These are phyloP conservation scores for Temnopleurus reevesii DNA, from an alignment of 53 echinoderm and acorn worm genomes.

Conservation along the genomic window DNA sequence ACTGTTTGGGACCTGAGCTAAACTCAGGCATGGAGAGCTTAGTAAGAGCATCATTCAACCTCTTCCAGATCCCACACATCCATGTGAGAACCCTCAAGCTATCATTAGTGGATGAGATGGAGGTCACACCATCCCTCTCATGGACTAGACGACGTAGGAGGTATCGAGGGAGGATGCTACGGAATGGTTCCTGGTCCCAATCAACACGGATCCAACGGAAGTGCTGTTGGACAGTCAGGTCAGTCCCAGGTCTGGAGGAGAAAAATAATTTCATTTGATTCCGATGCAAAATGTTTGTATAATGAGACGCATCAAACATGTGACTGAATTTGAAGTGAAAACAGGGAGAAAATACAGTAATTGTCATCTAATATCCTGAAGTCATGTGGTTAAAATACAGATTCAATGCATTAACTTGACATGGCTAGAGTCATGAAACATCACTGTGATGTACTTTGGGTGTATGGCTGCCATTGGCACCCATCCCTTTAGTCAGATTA, in stretches of 20 bases:
- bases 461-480: too few relatives aligned
- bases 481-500: too few relatives aligned
- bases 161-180: conserved; percentile 72
- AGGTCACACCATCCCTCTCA: conserved; percentile 57
- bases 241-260: conserved; percentile 70
- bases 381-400: too few relatives aligned
- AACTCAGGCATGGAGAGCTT: conserved; percentile 77
- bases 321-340: background rate
- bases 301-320: background rate
- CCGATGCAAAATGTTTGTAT: background rate
- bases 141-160: conserved; percentile 74
- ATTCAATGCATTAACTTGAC: too few relatives aligned
- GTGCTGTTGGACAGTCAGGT: conserved; percentile 85
- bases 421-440: too few relatives aligned
- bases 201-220: conserved; percentile 93
- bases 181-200: conserved; percentile 89
- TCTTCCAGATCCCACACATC: conserved; percentile 84
- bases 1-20: conserved; percentile 86
- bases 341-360: background rate
- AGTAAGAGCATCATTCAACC: conserved; percentile 81
- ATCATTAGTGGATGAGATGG: conserved; percentile 58
- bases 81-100: conserved; percentile 69
- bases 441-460: too few relatives aligned
- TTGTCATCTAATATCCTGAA: too few relatives aligned
- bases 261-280: background rate